Conservation (phyloP, 2,113 vertebrate species). For the Salvelinus fontinalis region DNA sequence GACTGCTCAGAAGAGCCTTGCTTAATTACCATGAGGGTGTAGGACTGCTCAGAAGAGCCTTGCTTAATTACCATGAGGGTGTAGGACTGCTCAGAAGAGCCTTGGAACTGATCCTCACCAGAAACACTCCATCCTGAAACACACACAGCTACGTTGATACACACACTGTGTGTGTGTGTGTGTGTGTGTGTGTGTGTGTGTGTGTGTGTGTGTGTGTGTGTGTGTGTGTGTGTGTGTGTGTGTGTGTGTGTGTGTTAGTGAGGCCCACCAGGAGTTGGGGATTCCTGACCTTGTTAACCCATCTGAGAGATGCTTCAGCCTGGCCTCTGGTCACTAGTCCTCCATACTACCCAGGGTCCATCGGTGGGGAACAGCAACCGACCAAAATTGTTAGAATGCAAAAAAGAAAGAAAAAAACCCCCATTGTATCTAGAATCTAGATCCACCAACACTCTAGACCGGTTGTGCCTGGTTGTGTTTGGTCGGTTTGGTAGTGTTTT, state of each 20-base stretch:
- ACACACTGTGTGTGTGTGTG: not conserved
- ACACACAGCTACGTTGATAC: not conserved
- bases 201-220: not conserved
- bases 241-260: constrained; percentile 6
- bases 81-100: constrained; percentile 76
- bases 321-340: constrained; percentile 75
- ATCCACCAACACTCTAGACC: too few species aligned
- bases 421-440: not conserved
- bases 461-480: not conserved
- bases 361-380: constrained; percentile 9
- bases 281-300: constrained; percentile 80
- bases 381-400: not conserved
- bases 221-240: too few species aligned
- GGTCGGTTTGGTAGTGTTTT: too few species aligned
- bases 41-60: constrained; percentile 78
- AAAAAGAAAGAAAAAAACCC: not conserved
- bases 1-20: constrained; percentile 74
- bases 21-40: constrained; percentile 89
- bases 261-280: not conserved
- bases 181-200: too few species aligned
- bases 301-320: constrained; percentile 80
- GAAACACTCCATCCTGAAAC: constrained; percentile 82
- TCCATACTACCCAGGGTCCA: constrained; percentile 79
- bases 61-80: constrained; percentile 88
- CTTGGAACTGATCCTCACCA: constrained; percentile 86